Base-by-base conservation (phyloP, 1,140 invertebrate genomes). In the Listronotus oregonensis region DNA sequence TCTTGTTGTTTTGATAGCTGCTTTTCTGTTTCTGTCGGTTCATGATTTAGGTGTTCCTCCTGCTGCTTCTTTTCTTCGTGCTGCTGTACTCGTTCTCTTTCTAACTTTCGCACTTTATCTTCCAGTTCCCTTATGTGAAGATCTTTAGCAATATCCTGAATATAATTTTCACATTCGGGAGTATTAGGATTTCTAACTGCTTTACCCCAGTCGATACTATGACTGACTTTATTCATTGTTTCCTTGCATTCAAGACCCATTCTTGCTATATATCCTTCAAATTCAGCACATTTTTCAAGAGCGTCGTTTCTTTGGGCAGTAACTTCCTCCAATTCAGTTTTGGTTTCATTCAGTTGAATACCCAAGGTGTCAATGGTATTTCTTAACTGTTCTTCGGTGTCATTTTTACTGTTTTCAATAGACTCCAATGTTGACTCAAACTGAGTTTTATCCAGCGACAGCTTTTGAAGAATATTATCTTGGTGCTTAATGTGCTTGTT, bases 371-470 rank as follows among this genome's bases (percentile, higher is more conserved):
- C 59, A 3, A 71, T 55, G 11, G 59, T 54, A 2, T 50, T 47
- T 11, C 27, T 32, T 47, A 69, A 39, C n/a, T 46, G 39, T 18
- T 67, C 67, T 50, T 71, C 59, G 3, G 47, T 54, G 8, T 3
- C 56, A 52, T 9, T 18, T 44, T 64, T 65, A 50, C 63, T 21
- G 39, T 43, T 65, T 21, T 69, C 44, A 3, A 68, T 59, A 11
- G 64, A 60, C 32, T 67, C 56, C 68, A 70, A 74, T 70, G 75
- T 75, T 43, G 72, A 71, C 46, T 77, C 73, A 40, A 74, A 71
- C 14, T 64, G 61, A 31, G 61, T 61, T 52, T 73, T 71, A 34
- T 77, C 74, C 9, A 66, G 47, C n/a, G 68, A 70, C 10, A 76
- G 49, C 46, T 75, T 73, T n/a, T 75, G 66, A 18, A 77, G 51